These are phyloP conservation scores for Geopemphigus sp. DNA, from an alignment of 1,140 invertebrate genomes.

Conservation along the genomic window DNA sequence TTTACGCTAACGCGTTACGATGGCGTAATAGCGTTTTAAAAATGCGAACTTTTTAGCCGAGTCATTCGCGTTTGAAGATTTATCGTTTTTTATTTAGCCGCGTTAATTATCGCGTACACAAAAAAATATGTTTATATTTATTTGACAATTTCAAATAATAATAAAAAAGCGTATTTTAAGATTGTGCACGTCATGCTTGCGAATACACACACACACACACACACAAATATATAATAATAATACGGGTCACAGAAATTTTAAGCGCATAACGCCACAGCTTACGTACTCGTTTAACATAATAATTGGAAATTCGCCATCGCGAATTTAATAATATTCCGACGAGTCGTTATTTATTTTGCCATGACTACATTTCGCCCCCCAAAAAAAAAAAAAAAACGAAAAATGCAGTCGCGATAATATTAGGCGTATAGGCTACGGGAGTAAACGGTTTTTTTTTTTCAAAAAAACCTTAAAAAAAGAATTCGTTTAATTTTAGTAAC, in stretches of 20 bases:
- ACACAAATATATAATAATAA: neutral
- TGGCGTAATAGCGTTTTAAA: neutral
- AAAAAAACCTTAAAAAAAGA: too few relatives aligned
- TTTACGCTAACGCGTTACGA: neutral
- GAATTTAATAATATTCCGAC: too few relatives aligned
- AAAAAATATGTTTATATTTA: neutral
- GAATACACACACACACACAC: too few relatives aligned
- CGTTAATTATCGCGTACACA: too few relatives aligned
- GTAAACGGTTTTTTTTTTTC: too few relatives aligned
- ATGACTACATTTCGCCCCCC: too few relatives aligned
- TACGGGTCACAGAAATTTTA: neutral
- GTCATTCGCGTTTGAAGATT: constrained; percentile 9
- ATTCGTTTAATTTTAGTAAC: too few relatives aligned
- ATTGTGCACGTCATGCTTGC: neutral
- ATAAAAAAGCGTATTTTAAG: constrained; percentile 18
- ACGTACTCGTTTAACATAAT: neutral
- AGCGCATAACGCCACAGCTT: too few relatives aligned
- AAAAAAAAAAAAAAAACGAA: too few relatives aligned
- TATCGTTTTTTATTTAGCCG: neutral
- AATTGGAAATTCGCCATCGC: neutral
- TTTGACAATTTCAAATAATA: neutral
- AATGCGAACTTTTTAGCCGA: neutral
- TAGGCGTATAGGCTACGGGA: too few relatives aligned
- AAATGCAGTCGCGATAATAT: too few relatives aligned
- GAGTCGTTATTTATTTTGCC: too few relatives aligned